These are phyloP conservation scores for Drosophila borborema DNA, from an alignment of 2,888 invertebrate species.

Conservation along the genomic window DNA sequence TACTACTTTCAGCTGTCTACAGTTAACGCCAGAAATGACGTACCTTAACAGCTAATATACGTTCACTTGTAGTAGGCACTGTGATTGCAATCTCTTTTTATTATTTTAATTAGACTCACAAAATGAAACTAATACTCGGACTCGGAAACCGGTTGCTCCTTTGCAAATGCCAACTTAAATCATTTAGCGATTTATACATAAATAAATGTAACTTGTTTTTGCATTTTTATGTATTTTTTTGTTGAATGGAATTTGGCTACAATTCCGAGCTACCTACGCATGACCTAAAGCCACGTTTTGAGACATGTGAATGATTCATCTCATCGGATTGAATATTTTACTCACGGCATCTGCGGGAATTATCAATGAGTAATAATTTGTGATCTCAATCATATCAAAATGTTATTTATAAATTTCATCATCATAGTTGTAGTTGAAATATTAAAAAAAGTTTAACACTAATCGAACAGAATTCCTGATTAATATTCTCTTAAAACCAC, in stretches of 20 bases:
- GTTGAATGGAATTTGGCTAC: not conserved
- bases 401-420: not conserved
- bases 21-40: slow-evolving; percentile 33
- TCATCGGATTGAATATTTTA: not conserved
- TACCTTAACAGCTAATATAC: slow-evolving; percentile 2
- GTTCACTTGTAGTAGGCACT: not conserved
- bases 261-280: not conserved
- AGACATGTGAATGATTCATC: slow-evolving; percentile 7
- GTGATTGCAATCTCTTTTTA: not conserved
- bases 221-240: not conserved
- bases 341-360: not conserved
- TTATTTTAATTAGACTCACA: slow-evolving; percentile 10
- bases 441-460: not conserved
- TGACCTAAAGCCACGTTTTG: not conserved
- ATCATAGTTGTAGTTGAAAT: not conserved
- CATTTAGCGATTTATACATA: not conserved
- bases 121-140: not conserved
- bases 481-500: not conserved
- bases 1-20: slow-evolving; percentile 9
- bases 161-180: not conserved
- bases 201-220: not conserved
- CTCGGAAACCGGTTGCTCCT: slow-evolving; percentile 14
- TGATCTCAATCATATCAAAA: not conserved
- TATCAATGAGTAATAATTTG: slow-evolving; percentile 6
- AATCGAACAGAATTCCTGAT: no score